These are phyloP conservation scores for Nomia melanderi DNA, from an alignment of 1,140 invertebrate genomes.

Conservation along the genomic window DNA sequence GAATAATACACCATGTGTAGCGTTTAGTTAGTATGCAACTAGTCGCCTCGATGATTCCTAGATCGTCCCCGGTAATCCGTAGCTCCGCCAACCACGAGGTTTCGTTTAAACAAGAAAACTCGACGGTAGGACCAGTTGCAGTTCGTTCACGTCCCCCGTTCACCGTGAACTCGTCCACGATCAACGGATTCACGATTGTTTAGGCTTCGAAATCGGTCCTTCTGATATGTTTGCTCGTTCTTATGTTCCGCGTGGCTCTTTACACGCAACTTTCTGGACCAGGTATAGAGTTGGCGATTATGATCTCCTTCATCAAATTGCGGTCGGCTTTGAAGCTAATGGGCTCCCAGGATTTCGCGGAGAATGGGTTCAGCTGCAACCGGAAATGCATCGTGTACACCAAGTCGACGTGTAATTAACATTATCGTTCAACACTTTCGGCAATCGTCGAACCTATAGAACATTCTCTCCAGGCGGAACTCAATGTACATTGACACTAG, in stretches of 20 bases:
- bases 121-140: constrained; percentile 28
- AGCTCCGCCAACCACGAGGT: constrained; percentile 16
- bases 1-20: constrained; percentile 74
- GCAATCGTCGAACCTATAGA: too few relatives aligned
- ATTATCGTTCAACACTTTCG: too few relatives aligned
- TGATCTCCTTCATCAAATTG: constrained; percentile 82
- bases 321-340: constrained; percentile 79
- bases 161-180: constrained; percentile 11
- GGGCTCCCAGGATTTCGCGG: constrained; percentile 79
- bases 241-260: constrained; percentile 59
- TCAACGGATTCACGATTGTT: constrained; percentile 44
- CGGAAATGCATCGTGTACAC: too few relatives aligned
- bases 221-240: constrained; percentile 59
- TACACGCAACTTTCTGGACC: constrained; percentile 90
- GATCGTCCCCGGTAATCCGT: constrained; percentile 36
- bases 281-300: constrained; percentile 87
- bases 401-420: too few relatives aligned
- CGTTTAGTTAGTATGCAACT: constrained; percentile 67
- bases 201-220: constrained; percentile 40
- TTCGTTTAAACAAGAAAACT: constrained; percentile 11
- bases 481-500: too few relatives aligned
- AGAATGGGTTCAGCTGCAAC: constrained; percentile 79
- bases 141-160: constrained; percentile 6
- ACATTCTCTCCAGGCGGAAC: too few relatives aligned
- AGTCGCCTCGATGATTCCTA: constrained; percentile 57